phyloP scores from a whole-genome alignment of 2,888 invertebrate genomes.

The Meiosimyza platycephala region DNA sequence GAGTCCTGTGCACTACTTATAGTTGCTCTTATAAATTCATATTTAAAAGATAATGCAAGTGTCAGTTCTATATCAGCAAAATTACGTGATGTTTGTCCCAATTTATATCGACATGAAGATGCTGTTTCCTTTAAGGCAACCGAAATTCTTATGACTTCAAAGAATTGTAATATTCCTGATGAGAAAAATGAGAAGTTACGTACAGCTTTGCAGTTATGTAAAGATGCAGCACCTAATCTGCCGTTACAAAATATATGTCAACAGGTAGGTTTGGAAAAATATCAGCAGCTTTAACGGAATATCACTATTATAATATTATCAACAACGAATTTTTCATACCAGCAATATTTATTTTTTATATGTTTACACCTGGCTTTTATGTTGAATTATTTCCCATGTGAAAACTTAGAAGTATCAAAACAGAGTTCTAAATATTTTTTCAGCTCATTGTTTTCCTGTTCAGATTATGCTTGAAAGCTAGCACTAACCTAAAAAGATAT shows the following conservation, averaged over 20 bases:
- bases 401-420: no score
- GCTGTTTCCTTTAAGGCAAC: constrained; percentile 96
- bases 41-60: constrained; percentile 94
- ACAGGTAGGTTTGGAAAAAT: constrained; percentile 66
- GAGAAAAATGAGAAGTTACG: constrained; percentile 83
- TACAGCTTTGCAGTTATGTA: constrained; percentile 85
- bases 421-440: no score
- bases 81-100: constrained; percentile 91
- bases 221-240: constrained; percentile 88
- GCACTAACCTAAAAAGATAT: no score
- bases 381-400: no score
- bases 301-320: no score
- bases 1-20: constrained; percentile 81
- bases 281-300: no score
- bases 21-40: constrained; percentile 87
- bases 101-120: constrained; percentile 93
- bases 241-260: constrained; percentile 87
- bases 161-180: constrained; percentile 76
- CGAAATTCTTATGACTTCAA: constrained; percentile 87
- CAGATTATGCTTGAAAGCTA: no score
- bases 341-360: no score
- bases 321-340: no score
- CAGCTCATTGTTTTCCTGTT: no score
- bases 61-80: constrained; percentile 91
- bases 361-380: no score